Percentiles rank a stretch among this genome's conserved stretches.
Evolutionary conservation across 2,113 vertebrate genomes (phyloP).

Genomic region (Nannospalax galili): DNA sequence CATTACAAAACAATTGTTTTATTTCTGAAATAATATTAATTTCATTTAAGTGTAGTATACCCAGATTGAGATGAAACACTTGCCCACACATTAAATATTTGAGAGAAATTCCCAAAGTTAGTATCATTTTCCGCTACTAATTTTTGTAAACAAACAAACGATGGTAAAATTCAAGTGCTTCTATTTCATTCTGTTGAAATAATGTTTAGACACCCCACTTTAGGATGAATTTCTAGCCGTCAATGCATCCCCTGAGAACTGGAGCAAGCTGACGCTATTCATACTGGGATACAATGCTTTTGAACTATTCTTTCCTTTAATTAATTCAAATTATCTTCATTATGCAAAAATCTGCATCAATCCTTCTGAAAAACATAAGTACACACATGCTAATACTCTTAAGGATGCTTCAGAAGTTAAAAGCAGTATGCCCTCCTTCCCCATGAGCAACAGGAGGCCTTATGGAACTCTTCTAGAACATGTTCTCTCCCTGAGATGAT

Average conservation of each 20-base stretch:
- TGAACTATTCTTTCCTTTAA: background rate
- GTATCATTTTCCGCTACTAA: background rate
- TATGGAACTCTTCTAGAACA: background rate
- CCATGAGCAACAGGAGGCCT: constrained; percentile 65
- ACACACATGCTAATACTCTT: background rate
- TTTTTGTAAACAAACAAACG: constrained; percentile 39
- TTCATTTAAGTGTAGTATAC: background rate
- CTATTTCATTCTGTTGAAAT: background rate
- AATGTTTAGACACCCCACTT: background rate
- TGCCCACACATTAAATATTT: background rate
- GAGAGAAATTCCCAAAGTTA: constrained; percentile 20
- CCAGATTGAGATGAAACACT: constrained; percentile 9
- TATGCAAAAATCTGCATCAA: background rate
- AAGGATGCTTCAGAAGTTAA: constrained; percentile 36
- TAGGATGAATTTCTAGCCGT: background rate
- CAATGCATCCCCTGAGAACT: background rate
- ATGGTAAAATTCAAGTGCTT: background rate
- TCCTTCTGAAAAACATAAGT: background rate
- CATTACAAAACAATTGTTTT: constrained; percentile 34
- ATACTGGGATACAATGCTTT: background rate
- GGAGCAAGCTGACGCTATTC: background rate
- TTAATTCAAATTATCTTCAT: constrained; percentile 19
- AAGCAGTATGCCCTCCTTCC: background rate
- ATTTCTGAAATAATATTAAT: constrained; percentile 21
- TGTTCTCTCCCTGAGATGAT: background rate